Conservation (phyloP, 2,113 vertebrate species). For the Grantiella picta region DNA sequence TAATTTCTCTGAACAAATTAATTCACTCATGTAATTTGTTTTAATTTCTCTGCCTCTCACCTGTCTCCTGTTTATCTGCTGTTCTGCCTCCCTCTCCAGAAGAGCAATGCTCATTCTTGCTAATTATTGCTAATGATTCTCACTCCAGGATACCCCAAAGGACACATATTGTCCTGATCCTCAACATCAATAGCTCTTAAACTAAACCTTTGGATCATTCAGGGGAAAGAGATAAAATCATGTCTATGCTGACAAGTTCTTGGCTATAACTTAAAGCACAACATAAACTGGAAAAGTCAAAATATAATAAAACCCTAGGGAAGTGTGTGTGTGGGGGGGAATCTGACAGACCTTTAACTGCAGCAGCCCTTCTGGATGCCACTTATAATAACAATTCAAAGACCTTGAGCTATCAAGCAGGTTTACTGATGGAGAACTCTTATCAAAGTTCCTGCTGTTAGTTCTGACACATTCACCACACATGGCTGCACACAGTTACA, state of each 20-base stretch:
- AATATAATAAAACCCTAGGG: constrained; percentile 22
- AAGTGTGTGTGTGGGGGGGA: background rate
- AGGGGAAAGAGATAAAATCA: background rate
- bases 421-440: constrained; percentile 67
- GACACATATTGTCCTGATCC: background rate
- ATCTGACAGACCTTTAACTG: constrained; percentile 47
- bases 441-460: constrained; percentile 68
- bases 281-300: background rate
- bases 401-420: constrained; percentile 67
- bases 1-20: background rate
- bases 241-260: background rate
- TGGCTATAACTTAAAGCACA: background rate
- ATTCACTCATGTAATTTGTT: background rate
- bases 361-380: constrained; percentile 50
- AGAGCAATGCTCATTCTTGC: background rate
- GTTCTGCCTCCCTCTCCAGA: background rate
- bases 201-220: background rate
- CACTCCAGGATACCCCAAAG: background rate
- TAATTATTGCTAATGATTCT: background rate
- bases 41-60: background rate
- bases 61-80: background rate
- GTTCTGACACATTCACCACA: constrained; percentile 73
- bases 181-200: background rate
- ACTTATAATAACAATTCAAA: constrained; percentile 58
- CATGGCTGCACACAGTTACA: constrained; percentile 65